Percentiles rank a stretch among this genome's conserved stretches.
These are phyloP conservation scores for Coenonympha arcania DNA, from an alignment of 2,888 invertebrate species.

Conservation along the genomic window DNA sequence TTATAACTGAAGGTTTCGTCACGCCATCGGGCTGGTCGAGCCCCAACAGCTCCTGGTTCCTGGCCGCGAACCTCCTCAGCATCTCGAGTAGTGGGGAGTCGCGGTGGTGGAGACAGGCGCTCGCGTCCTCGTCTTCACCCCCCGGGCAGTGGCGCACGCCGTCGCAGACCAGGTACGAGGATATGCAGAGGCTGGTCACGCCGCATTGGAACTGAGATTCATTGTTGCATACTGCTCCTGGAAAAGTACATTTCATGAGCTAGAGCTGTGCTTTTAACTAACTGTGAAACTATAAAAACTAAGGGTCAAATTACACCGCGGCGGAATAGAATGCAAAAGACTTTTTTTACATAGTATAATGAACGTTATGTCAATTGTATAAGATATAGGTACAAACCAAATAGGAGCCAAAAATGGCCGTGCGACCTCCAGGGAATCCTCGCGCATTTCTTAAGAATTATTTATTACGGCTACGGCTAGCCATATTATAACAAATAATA, in stretches of 20 bases:
- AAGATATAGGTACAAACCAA: too few relatives aligned
- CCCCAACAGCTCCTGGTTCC: conserved; percentile 62
- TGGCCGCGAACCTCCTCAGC: conserved; percentile 57
- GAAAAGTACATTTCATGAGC: conserved; percentile 18
- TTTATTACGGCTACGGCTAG: too few relatives aligned
- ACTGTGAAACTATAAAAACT: too few relatives aligned
- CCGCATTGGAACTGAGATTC: conserved; percentile 62
- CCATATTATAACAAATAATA: too few relatives aligned
- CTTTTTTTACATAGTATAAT: too few relatives aligned
- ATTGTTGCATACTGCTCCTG: conserved; percentile 60
- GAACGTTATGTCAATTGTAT: too few relatives aligned
- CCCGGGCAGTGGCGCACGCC: conserved; percentile 79
- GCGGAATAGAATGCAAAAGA: too few relatives aligned
- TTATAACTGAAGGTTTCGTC: conserved; percentile 67
- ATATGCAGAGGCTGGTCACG: conserved; percentile 73
- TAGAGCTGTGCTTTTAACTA: neutral
- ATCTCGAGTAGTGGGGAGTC: conserved; percentile 63
- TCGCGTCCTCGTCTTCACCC: conserved; percentile 73
- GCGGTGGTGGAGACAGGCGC: conserved; percentile 52
- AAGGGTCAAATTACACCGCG: too few relatives aligned
- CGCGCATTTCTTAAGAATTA: too few relatives aligned
- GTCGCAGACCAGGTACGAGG: conserved; percentile 78
- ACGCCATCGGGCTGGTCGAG: conserved; percentile 56
- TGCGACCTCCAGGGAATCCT: too few relatives aligned
- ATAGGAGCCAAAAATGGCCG: too few relatives aligned